A percentile compares a stretch with the other conserved stretches of the same genome.
These are phyloP conservation scores for Stigmatopora argus DNA, from an alignment of 2,113 vertebrate genomes.

Conservation along the genomic window DNA sequence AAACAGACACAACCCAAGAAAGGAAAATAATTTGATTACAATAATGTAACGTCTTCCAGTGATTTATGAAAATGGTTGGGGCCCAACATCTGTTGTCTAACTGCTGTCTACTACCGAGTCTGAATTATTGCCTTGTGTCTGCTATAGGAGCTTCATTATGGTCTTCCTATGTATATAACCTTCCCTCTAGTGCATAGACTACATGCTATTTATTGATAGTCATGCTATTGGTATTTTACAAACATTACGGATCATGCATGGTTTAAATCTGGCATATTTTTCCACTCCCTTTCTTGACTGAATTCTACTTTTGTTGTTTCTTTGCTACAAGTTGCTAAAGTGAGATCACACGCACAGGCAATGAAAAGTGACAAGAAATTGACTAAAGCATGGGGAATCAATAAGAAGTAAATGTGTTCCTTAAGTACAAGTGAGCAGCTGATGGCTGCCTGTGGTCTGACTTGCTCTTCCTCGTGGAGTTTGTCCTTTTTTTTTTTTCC, in stretches of 20 bases:
- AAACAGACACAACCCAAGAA: background rate
- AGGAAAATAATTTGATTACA: background rate
- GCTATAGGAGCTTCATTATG: slow-evolving; percentile 1
- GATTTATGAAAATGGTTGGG: slow-evolving; percentile 26
- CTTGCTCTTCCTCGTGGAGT: slow-evolving; percentile 43
- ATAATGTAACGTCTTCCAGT: background rate
- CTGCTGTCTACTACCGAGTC: slow-evolving; percentile 33
- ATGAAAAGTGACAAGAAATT: slow-evolving; percentile 99
- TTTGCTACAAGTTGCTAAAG: slow-evolving; percentile 85
- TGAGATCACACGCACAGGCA: slow-evolving; percentile 93
- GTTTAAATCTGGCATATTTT: slow-evolving; percentile 10
- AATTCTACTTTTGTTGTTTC: slow-evolving; percentile 21
- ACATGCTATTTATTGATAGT: slow-evolving; percentile 4
- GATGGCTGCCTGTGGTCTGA: slow-evolving; percentile 82
- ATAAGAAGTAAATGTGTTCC: slow-evolving; percentile 98
- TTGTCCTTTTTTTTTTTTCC: slow-evolving; percentile 24
- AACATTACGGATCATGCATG: background rate
- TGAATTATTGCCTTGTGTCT: slow-evolving; percentile 28
- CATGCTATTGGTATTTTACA: background rate
- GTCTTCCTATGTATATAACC: background rate
- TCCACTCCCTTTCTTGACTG: slow-evolving; percentile 3
- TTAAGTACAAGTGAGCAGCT: slow-evolving; percentile 99
- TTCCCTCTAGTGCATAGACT: background rate
- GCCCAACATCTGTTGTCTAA: slow-evolving; percentile 42
- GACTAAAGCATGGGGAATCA: slow-evolving; percentile 99